phyloP scores from a whole-genome alignment of 2,113 vertebrate species.

The Oreochromis aureus region DNA sequence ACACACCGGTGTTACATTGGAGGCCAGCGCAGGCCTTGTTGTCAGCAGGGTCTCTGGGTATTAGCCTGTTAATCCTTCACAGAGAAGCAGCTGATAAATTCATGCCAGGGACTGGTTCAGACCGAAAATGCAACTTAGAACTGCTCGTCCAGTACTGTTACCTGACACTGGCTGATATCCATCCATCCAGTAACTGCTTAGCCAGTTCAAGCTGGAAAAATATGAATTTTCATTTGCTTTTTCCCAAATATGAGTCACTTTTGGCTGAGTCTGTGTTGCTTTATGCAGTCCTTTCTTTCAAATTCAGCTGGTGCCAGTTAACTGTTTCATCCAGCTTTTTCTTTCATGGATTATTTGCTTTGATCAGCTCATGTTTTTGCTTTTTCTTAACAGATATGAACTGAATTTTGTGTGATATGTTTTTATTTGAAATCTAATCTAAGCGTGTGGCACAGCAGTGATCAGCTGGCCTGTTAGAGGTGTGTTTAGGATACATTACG shows the following conservation, averaged over 20 bases:
- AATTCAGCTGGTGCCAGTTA: background rate
- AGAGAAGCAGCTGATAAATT: background rate
- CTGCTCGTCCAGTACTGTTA: accelerated
- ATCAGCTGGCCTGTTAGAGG: background rate
- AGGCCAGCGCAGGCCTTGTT: background rate
- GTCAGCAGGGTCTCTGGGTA: conserved; percentile 7
- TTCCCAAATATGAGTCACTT: background rate
- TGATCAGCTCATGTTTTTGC: background rate
- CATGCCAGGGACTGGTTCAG: background rate
- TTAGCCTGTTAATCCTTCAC: conserved; percentile 10
- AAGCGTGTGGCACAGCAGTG: accelerated
- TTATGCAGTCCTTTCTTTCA: background rate
- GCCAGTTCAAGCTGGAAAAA: background rate
- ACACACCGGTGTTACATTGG: background rate
- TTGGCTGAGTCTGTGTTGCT: background rate
- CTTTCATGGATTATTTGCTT: accelerated
- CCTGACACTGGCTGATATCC: background rate
- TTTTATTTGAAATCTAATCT: background rate
- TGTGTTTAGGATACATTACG: background rate
- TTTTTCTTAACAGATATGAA: background rate
- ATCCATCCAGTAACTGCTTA: background rate
- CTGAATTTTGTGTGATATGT: background rate
- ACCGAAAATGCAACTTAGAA: background rate
- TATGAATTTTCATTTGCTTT: background rate
- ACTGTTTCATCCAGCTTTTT: background rate